These are phyloP conservation scores for Rhagium mordax DNA, from an alignment of 2,888 invertebrate genomes.

Conservation along the genomic window DNA sequence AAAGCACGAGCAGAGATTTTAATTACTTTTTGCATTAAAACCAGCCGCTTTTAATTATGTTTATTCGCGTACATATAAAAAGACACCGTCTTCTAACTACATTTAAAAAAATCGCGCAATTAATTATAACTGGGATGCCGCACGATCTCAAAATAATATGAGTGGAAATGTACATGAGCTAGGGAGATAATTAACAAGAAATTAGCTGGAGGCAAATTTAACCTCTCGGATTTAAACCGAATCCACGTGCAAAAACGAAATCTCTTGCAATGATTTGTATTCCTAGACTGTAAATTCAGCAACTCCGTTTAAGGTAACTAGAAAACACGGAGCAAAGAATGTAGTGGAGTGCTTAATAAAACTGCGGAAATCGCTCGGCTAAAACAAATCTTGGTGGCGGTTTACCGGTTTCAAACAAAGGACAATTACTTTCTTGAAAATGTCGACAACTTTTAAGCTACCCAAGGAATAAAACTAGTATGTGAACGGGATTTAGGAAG, in stretches of 20 bases:
- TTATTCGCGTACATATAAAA: no score
- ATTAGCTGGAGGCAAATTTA: background rate
- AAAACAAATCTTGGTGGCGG: background rate
- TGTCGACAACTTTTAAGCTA: no score
- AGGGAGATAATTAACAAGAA: background rate
- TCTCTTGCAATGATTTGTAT: conserved; percentile 8
- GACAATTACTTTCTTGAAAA: no score
- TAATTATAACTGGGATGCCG: no score
- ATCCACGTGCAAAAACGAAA: conserved; percentile 2
- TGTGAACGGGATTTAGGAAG: no score
- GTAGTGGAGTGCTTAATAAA: background rate
- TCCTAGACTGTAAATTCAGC: background rate
- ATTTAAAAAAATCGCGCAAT: no score
- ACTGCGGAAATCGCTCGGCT: background rate
- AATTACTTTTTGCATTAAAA: no score
- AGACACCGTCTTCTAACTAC: no score
- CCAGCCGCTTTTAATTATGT: no score
- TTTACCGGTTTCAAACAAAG: background rate
- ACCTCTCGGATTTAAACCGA: background rate
- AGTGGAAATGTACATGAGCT: background rate
- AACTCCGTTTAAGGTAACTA: background rate
- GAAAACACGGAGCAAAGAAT: background rate
- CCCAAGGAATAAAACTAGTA: no score
- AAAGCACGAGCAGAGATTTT: no score
- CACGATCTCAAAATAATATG: no score